Evolutionary conservation across 2,888 invertebrate species (phyloP).

Genomic region (Craniophora ligustri): DNA sequence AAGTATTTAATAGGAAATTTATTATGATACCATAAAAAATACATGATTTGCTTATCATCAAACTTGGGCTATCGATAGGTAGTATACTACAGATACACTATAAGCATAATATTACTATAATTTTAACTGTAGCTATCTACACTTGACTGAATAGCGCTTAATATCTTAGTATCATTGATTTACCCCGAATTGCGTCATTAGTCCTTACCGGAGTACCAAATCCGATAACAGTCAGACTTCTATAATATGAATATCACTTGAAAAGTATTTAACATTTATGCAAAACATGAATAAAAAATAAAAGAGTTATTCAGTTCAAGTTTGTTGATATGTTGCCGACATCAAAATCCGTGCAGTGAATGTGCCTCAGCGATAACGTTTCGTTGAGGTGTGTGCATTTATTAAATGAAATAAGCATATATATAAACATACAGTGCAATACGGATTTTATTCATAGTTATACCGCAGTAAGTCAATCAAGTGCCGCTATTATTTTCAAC

Average conservation of each 20-base stretch:
- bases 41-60: neutral
- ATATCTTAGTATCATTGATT: neutral
- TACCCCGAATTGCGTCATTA: neutral
- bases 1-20: no score
- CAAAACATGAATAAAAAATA: neutral
- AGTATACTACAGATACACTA: no score
- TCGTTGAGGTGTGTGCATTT: slow-evolving; percentile 33
- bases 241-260: neutral
- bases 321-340: slow-evolving; percentile 27
- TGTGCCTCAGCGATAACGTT: slow-evolving; percentile 35
- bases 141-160: slow-evolving; percentile 13
- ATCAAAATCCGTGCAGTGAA: slow-evolving; percentile 27
- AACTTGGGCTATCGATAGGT: neutral
- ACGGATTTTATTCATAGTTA: slow-evolving; percentile 51
- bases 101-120: neutral
- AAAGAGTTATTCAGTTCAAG: slow-evolving; percentile 17
- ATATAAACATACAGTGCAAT: slow-evolving; percentile 20
- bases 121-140: no score
- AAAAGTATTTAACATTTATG: neutral
- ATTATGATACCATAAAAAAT: no score
- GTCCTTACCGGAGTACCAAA: neutral
- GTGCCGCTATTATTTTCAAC: slow-evolving; percentile 33
- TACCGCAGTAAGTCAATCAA: slow-evolving; percentile 35
- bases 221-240: no score
- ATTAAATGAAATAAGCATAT: slow-evolving; percentile 28